phyloP scores from a whole-genome alignment of 2,113 vertebrate species.

The Lipotes vexillifer region DNA sequence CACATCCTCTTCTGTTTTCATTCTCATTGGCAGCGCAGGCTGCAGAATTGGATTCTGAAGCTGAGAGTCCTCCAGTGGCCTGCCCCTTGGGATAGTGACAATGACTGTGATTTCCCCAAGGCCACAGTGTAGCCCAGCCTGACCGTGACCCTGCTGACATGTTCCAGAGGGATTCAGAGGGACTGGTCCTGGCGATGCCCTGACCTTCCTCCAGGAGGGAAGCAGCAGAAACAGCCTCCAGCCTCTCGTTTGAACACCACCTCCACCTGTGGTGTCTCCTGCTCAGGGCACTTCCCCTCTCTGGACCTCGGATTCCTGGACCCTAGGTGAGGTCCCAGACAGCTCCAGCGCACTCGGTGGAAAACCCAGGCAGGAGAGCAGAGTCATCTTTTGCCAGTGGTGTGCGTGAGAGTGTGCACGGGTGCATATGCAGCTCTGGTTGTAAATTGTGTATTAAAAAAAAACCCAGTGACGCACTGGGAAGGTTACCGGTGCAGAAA shows the following conservation, averaged over 20 bases:
- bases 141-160: background rate
- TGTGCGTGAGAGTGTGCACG: fast-evolving
- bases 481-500: background rate
- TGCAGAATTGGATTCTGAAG: background rate
- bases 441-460: background rate
- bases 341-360: fast-evolving
- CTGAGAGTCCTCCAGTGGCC: background rate
- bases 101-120: background rate
- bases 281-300: background rate
- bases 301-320: background rate
- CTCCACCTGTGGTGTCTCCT: background rate
- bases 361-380: background rate
- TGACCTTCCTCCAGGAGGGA: background rate
- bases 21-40: background rate
- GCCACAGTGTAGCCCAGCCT: background rate
- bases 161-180: background rate
- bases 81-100: background rate
- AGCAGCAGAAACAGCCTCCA: background rate
- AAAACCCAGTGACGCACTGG: background rate
- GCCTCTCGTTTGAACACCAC: background rate
- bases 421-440: fast-evolving
- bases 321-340: background rate
- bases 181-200: background rate
- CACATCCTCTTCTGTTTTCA: background rate
- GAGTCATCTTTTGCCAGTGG: background rate